Conservation (phyloP, 2,888 invertebrate genomes). For the Calliphora vomitoria region DNA sequence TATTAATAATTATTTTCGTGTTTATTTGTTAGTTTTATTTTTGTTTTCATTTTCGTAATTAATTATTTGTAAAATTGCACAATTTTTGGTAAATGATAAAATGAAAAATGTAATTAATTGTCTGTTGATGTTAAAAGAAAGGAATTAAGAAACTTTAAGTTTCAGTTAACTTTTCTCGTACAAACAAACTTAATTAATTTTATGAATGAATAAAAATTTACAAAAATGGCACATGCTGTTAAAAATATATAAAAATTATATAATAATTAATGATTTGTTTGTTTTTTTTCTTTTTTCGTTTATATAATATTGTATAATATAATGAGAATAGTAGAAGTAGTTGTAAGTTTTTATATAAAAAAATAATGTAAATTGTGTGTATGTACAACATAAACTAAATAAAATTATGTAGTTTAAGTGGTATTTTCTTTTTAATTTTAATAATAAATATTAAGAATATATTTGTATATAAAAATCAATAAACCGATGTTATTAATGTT, state of each 20-base stretch:
- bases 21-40: slow-evolving; percentile 4
- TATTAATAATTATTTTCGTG: slow-evolving; percentile 30
- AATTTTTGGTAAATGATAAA: slow-evolving; percentile 75
- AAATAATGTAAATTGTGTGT: neutral
- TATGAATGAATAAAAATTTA: slow-evolving; percentile 70
- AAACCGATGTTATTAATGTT: no score
- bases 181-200: slow-evolving; percentile 46
- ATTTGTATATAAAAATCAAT: no score
- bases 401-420: no score
- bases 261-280: slow-evolving; percentile 8
- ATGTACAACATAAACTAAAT: no score
- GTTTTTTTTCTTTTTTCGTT: neutral
- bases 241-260: slow-evolving; percentile 30
- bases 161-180: slow-evolving; percentile 10
- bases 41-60: slow-evolving; percentile 21
- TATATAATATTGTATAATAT: neutral
- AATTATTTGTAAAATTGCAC: slow-evolving; percentile 72
- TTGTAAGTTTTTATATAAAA: neutral
- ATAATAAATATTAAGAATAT: no score
- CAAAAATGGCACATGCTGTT: slow-evolving; percentile 72
- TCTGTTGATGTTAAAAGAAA: slow-evolving; percentile 10
- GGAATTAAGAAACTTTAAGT: slow-evolving; percentile 32
- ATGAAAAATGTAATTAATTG: slow-evolving; percentile 11
- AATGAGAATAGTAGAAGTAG: slow-evolving; percentile 7
- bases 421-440: no score